Conservation (phyloP, 1,140 invertebrate species). For the Dolichoris vasculosae region DNA sequence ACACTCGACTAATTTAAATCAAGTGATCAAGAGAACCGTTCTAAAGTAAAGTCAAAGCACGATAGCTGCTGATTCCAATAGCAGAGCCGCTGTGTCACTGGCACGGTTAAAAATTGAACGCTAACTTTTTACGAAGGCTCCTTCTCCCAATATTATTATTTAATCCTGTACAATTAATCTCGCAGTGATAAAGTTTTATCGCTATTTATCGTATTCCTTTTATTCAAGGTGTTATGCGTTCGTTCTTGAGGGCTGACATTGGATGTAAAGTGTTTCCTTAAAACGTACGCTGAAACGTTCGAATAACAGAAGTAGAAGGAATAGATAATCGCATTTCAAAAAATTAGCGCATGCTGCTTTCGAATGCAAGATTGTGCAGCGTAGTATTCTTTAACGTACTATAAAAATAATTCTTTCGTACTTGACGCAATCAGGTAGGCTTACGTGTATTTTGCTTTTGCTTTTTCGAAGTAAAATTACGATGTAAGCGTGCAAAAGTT, state of each 20-base stretch:
- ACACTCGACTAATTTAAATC: not conserved
- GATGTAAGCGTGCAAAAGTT: constrained; percentile 47
- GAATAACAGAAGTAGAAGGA: constrained; percentile 50
- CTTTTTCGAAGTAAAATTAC: constrained; percentile 43
- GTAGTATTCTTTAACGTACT: constrained; percentile 56
- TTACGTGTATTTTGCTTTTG: constrained; percentile 31
- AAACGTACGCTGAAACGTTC: constrained; percentile 35
- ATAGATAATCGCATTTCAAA: constrained; percentile 52
- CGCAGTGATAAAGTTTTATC: constrained; percentile 15
- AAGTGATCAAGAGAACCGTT: constrained; percentile 37
- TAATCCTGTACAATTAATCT: constrained; percentile 44
- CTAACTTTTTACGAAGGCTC: constrained; percentile 7
- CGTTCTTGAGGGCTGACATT: not conserved
- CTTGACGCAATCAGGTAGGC: constrained; percentile 36
- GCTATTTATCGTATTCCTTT: not conserved
- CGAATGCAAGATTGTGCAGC: constrained; percentile 51
- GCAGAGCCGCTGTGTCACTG: constrained; percentile 33
- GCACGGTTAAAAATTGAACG: constrained; percentile 35
- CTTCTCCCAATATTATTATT: not conserved
- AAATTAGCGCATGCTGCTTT: constrained; percentile 52
- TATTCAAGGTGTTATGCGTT: not conserved
- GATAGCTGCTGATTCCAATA: constrained; percentile 40
- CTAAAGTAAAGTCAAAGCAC: constrained; percentile 39
- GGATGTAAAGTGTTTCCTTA: not conserved
- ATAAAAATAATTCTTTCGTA: constrained; percentile 54